Percentiles rank a stretch among this genome's conserved stretches.
phyloP scores from a whole-genome alignment of 1,140 invertebrate genomes.

The Calliopsis andreniformis region DNA sequence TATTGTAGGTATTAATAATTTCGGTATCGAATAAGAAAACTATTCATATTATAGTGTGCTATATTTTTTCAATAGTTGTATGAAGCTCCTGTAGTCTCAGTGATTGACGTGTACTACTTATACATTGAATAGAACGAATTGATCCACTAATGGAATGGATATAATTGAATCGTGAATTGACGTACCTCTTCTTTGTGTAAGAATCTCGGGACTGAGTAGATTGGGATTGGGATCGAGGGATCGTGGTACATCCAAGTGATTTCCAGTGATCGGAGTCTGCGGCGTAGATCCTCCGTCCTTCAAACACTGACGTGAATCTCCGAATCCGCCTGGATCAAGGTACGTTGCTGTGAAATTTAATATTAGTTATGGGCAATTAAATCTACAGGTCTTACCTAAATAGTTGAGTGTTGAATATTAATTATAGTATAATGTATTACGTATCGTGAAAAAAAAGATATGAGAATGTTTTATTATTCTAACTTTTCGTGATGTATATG shows the following conservation, averaged over 20 bases:
- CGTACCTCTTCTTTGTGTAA: conserved; percentile 88
- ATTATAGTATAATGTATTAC: neutral
- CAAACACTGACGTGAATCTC: conserved; percentile 84
- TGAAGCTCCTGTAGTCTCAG: neutral
- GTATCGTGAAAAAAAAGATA: neutral
- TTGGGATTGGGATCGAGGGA: conserved; percentile 88
- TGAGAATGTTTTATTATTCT: neutral
- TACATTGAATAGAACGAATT: too few relatives aligned
- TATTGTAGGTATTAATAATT: too few relatives aligned
- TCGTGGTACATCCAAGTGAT: conserved; percentile 89
- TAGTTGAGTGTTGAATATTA: neutral
- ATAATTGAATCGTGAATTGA: neutral
- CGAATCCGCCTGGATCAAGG: conserved; percentile 79
- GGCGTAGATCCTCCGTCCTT: conserved; percentile 85
- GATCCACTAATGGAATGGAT: neutral
- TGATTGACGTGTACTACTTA: neutral
- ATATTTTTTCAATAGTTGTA: neutral
- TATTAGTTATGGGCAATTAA: conserved; percentile 16
- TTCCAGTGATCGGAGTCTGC: conserved; percentile 85
- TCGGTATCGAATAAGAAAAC: neutral
- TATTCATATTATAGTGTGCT: too few relatives aligned
- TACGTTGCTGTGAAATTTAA: conserved; percentile 76
- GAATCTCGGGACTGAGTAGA: conserved; percentile 89
- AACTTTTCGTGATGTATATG: neutral
- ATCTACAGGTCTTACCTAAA: neutral